Percentiles rank a stretch among this genome's conserved stretches.
phyloP scores from a whole-genome alignment of 2,797 vertebrate species.

The Crenuchus spilurus region DNA sequence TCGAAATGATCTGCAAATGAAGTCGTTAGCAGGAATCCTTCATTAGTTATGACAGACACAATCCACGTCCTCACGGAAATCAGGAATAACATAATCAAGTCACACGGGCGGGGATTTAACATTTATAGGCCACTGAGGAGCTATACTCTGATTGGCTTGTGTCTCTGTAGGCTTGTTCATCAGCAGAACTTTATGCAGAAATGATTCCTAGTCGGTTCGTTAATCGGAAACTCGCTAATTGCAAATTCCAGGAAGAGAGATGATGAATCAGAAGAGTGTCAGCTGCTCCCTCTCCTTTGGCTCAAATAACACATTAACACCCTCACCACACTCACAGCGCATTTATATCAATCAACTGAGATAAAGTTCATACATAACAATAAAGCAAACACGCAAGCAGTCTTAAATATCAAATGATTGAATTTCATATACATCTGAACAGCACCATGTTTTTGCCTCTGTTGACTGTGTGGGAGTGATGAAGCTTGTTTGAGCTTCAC shows the following conservation, averaged over 20 bases:
- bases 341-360: neutral
- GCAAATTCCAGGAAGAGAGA: constrained; percentile 39
- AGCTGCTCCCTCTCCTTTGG: constrained; percentile 8
- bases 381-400: too few relatives aligned
- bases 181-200: constrained; percentile 31
- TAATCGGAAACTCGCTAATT: constrained; percentile 48
- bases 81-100: constrained; percentile 58
- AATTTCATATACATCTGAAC: too few relatives aligned
- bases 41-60: constrained; percentile 41
- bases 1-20: constrained; percentile 57
- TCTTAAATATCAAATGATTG: too few relatives aligned
- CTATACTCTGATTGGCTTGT: constrained; percentile 55
- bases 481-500: constrained; percentile 27
- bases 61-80: constrained; percentile 43
- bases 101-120: constrained; percentile 45
- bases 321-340: constrained; percentile 3
- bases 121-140: constrained; percentile 44
- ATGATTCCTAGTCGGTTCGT: constrained; percentile 32
- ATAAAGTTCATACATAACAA: neutral
- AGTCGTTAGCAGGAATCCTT: constrained; percentile 41
- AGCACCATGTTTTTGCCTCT: constrained; percentile 12
- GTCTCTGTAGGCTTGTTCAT: constrained; percentile 56
- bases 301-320: neutral
- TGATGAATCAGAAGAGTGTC: constrained; percentile 27
- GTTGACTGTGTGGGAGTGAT: constrained; percentile 32